phyloP scores from a whole-genome alignment of 2,113 vertebrate species.

The Crotophaga sulcirostris region DNA sequence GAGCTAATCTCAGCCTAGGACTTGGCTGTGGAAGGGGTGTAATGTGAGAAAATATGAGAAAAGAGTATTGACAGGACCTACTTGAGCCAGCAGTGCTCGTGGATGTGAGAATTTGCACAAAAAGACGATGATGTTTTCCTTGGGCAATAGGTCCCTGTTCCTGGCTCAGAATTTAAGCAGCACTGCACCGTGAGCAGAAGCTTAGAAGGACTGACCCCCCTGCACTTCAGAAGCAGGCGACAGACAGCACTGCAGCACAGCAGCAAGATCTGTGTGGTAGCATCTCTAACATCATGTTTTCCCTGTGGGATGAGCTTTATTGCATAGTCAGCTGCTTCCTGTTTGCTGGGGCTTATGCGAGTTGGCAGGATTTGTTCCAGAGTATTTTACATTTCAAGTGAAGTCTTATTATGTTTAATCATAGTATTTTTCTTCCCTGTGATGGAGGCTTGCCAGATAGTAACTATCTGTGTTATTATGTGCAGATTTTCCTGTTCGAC shows the following conservation, averaged over 20 bases:
- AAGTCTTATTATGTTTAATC: slow-evolving; percentile 44
- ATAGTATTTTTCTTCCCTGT: slow-evolving; percentile 37
- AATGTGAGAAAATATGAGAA: neutral
- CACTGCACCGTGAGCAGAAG: neutral
- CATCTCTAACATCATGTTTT: neutral
- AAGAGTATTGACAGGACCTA: neutral
- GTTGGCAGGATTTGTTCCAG: slow-evolving; percentile 11
- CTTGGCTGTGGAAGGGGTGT: neutral
- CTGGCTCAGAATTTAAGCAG: neutral
- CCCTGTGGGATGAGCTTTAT: neutral
- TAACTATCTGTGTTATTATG: slow-evolving; percentile 34
- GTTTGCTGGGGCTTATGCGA: neutral
- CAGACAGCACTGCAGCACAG: neutral
- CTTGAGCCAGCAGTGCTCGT: neutral
- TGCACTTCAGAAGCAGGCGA: neutral
- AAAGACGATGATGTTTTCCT: neutral
- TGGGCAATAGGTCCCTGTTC: neutral
- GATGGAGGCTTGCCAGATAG: slow-evolving; percentile 38
- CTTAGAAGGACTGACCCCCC: neutral
- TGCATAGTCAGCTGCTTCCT: neutral
- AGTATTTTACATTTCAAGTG: slow-evolving; percentile 51
- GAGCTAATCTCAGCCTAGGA: neutral
- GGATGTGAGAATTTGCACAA: neutral
- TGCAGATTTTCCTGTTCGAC: slow-evolving; percentile 53
- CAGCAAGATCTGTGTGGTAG: neutral